Evolutionary conservation across 2,888 invertebrate species (phyloP).

Genomic region (Andricus curvator): DNA sequence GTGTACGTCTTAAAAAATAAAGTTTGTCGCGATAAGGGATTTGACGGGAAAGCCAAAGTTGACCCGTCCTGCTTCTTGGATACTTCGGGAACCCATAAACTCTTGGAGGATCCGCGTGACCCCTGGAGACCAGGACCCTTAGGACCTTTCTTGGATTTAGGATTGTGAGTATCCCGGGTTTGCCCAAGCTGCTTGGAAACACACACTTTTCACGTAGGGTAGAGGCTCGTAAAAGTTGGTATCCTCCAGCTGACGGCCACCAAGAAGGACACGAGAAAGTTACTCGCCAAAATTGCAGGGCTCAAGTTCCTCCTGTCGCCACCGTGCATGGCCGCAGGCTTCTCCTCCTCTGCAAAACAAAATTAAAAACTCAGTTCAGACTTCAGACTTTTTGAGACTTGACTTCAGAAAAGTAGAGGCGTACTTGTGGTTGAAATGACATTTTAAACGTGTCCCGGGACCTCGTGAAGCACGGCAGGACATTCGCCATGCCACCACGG

Average conservation of each 20-base stretch:
- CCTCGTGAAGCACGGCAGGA: background rate
- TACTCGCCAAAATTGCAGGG: slow-evolving; percentile 74
- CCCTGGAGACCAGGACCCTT: slow-evolving; percentile 11
- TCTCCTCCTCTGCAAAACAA: slow-evolving; percentile 72
- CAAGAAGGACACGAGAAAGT: slow-evolving; percentile 74
- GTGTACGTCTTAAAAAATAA: slow-evolving; percentile 27
- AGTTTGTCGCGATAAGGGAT: slow-evolving; percentile 35
- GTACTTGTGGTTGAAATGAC: slow-evolving; percentile 46
- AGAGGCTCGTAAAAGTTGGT: slow-evolving; percentile 75
- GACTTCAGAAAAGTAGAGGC: background rate
- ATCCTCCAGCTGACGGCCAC: slow-evolving; percentile 76
- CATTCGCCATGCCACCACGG: background rate
- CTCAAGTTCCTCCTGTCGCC: slow-evolving; percentile 75
- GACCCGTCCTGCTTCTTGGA: slow-evolving; percentile 12
- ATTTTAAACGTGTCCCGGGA: slow-evolving; percentile 55
- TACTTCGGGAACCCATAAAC: slow-evolving; percentile 16
- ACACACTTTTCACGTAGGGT: slow-evolving; percentile 73
- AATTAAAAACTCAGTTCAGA: slow-evolving; percentile 60
- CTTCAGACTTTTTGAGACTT: slow-evolving; percentile 21
- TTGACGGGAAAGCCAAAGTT: background rate
- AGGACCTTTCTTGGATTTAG: slow-evolving; percentile 49
- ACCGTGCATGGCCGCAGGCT: slow-evolving; percentile 76
- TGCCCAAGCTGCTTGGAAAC: slow-evolving; percentile 50
- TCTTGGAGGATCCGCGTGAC: slow-evolving; percentile 6
- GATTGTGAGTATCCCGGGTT: slow-evolving; percentile 50